phyloP scores from a whole-genome alignment of 2,113 vertebrate species.

The Crocuta crocuta region DNA sequence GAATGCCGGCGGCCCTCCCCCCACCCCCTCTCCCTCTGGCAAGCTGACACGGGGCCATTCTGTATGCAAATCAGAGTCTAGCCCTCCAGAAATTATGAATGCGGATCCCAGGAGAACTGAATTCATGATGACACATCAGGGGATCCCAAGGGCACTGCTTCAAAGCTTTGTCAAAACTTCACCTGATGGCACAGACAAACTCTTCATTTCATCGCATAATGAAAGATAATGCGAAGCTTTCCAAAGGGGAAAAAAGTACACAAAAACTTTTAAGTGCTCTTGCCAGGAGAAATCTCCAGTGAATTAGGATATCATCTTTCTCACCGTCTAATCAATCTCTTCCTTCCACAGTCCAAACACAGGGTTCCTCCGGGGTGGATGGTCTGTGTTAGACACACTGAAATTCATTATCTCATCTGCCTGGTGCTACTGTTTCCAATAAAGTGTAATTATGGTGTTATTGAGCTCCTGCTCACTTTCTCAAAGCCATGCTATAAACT shows the following conservation, averaged over 20 bases:
- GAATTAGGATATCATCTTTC: constrained; percentile 57
- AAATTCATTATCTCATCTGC: constrained; percentile 85
- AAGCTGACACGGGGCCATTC: neutral
- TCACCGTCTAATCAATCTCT: constrained; percentile 68
- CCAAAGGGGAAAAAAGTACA: constrained; percentile 24
- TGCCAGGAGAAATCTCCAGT: constrained; percentile 66
- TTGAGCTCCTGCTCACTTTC: constrained; percentile 76
- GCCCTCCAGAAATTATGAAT: constrained; percentile 65
- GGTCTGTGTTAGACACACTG: constrained; percentile 76
- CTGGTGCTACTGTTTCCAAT: constrained; percentile 82
- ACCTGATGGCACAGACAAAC: neutral
- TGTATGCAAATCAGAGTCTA: constrained; percentile 34
- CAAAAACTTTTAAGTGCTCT: constrained; percentile 40
- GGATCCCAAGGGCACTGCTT: constrained; percentile 45
- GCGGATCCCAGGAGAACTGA: neutral
- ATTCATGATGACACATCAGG: neutral
- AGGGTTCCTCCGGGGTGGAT: constrained; percentile 70
- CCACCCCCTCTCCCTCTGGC: neutral
- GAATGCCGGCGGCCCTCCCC: neutral
- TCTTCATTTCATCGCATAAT: constrained; percentile 40
- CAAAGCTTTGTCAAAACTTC: constrained; percentile 1
- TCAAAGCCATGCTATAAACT: constrained; percentile 80
- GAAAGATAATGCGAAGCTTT: constrained; percentile 56
- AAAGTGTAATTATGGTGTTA: constrained; percentile 85
- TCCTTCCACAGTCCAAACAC: constrained; percentile 73